A percentile compares a stretch with the other conserved stretches of the same genome.
Conservation (phyloP, 2,113 vertebrate species). For the Pedetes capensis region DNA sequence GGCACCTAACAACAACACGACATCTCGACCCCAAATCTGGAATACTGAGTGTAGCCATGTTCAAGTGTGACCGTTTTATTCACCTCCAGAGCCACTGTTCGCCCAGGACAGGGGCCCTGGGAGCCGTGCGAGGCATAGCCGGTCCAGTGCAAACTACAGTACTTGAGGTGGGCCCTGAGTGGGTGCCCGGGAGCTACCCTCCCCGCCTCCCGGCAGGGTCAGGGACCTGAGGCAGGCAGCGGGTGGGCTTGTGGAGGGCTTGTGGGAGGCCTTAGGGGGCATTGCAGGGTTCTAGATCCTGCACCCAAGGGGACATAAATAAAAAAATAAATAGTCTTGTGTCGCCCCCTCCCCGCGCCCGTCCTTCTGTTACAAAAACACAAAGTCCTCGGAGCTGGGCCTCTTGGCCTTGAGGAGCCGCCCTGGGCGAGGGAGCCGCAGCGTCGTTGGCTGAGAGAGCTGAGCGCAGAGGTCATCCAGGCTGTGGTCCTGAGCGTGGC, state of each 20-base stretch:
- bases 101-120: slow-evolving; percentile 4
- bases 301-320: slow-evolving; percentile 59
- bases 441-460: slow-evolving; percentile 67
- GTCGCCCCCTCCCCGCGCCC: neutral
- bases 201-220: neutral
- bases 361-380: slow-evolving; percentile 86
- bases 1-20: no score
- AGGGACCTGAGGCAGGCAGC: neutral
- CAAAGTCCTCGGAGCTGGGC: slow-evolving; percentile 90
- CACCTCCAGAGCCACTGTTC: neutral
- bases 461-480: slow-evolving; percentile 84
- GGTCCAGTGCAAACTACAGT: slow-evolving; percentile 70
- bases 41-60: neutral
- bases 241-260: no score
- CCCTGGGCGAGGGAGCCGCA: slow-evolving; percentile 79
- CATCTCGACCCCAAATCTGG: no score
- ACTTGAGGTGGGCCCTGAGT: slow-evolving; percentile 66
- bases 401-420: slow-evolving; percentile 79
- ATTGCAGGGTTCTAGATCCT: neutral
- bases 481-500: slow-evolving; percentile 89
- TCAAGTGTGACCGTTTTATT: slow-evolving; percentile 69
- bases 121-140: slow-evolving; percentile 34
- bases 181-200: neutral
- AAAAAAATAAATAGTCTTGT: slow-evolving; percentile 73
- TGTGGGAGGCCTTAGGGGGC: no score